Base-by-base conservation (phyloP, 30 jellyfish, hydroid and myxozoan species). In the Euphysa ruthae region DNA sequence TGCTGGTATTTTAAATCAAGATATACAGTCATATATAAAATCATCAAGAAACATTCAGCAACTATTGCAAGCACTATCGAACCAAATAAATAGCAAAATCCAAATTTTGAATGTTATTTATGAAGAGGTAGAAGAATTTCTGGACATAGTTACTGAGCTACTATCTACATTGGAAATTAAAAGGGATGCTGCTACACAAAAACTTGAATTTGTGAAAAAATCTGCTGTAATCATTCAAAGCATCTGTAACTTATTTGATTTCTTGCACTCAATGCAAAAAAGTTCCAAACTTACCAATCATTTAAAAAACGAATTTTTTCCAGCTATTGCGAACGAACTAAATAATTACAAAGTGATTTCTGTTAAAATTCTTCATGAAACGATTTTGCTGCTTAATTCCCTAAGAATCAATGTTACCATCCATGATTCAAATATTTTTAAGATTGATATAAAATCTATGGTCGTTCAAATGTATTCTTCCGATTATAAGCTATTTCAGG, bases 1-100 rank as follows among this genome's bases (percentile, higher is more conserved):
- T 19, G 78, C 89, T 13, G 93, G 93, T 26, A 62, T 64, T 12
- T 34, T 33, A 35, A 70, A 69, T 42, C 58, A 43, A 0, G 90
- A 75, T 2, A 22, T 84, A 6, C 19, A 33, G 14, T 32, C 16
- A 3, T 30, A 75, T 8, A 77, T 18, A 18, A 60, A 58, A 26
- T 74, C 75, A 22, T 42, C 70, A 31, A 16, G 50, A 16, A 52
- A 56, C 0, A 20, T 84, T 7, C 50, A 62, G 44, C 38, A 30
- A 14, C 25, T 31, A 15, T 64, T 71, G 25, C 8, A 22, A 1
- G 78, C 35, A 0, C 56, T 84, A 46, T 61, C 43, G 19, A 46
- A 69, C 13, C 54, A 58, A 31, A 35, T 79, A 3, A 70, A 84
- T 24, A 93, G 70, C 14, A 44, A 6, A 25, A 15, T 61, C 4